Evolutionary conservation across 2,113 vertebrate genomes (phyloP).

Genomic region (Accipiter cooperii): DNA sequence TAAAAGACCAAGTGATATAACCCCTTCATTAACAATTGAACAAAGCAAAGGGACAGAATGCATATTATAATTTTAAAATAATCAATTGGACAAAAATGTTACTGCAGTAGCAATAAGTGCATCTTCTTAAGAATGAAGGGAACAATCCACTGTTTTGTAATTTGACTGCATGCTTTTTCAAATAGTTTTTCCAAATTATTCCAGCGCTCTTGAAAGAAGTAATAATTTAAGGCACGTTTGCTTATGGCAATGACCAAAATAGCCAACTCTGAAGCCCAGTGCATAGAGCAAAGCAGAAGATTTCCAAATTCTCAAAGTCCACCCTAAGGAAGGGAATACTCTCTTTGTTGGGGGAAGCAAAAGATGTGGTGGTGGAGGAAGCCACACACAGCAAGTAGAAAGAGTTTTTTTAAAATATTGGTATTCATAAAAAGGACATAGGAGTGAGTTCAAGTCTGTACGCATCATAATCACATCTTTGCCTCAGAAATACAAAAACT

Average conservation of each 20-base stretch:
- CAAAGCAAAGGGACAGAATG: too few relatives aligned
- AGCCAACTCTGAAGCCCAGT: background rate
- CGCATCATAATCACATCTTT: background rate
- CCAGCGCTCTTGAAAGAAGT: background rate
- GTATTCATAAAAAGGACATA: background rate
- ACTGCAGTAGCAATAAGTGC: background rate
- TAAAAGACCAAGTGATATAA: too few relatives aligned
- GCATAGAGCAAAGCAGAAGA: background rate
- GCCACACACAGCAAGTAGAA: background rate
- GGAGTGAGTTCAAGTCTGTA: background rate
- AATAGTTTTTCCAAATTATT: background rate
- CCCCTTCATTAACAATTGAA: too few relatives aligned
- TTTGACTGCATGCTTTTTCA: background rate
- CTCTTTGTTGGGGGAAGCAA: background rate
- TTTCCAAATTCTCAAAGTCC: background rate
- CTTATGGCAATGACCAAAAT: background rate
- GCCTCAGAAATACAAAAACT: background rate
- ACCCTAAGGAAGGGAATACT: background rate
- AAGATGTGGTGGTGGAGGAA: background rate
- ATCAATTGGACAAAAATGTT: background rate
- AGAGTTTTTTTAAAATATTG: accelerated
- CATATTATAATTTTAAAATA: too few relatives aligned
- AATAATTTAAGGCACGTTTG: background rate
- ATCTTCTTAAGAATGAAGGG: background rate
- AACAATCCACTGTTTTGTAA: background rate